Evolutionary conservation across 2,888 invertebrate genomes (phyloP), one percentile per base, ranked within the genome.

Genomic region (Amblyjoppa proteus): DNA sequence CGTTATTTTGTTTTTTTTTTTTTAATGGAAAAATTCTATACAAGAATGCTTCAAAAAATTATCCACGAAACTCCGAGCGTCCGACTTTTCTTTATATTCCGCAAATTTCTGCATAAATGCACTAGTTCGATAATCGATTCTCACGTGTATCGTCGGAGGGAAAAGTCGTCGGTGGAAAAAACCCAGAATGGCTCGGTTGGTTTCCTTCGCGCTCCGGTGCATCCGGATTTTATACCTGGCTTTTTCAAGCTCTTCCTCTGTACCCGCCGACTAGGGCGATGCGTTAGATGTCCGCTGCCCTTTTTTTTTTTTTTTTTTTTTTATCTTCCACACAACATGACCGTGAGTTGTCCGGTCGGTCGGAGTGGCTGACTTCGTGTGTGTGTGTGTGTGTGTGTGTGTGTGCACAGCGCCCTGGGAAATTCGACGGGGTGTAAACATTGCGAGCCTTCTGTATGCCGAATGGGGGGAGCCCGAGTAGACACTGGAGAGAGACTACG

Each of bases 181-280:
- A 28, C 61, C 61, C 13, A 16, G 61, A 28, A 61, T 61, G 69
- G 51, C 66, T 45, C 49, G 61, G 20, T 25, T n/a, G 41, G 53
- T 53, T 53, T 53, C n/a, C n/a, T n/a, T 34, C 5, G 31, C 61
- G 11, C 31, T 61, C 16, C 61, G 61, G 7, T 34, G 34, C 61
- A 61, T 28, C 16, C 34, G 28, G 4, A 31, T 16, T 73, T 58
- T 51, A 66, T 83, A 83, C 82, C 77, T 83, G 82, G n/a, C n/a
- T 16, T 64, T 49, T 31, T 71, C n/a, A 31, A 34, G 45, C 68
- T 41, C 38, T 20, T 53, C 70, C 51, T 31, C 31, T 49, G 77
- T 71, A 82, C 70, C 76, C 71, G 76, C 38, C 25, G 69, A 20
- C 20, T 45, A 1, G 51, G 51, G 64, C 74, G 64, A 45, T 34